These are phyloP conservation scores for Deroplatys truncata DNA, from an alignment of 2,888 invertebrate species.

Conservation along the genomic window DNA sequence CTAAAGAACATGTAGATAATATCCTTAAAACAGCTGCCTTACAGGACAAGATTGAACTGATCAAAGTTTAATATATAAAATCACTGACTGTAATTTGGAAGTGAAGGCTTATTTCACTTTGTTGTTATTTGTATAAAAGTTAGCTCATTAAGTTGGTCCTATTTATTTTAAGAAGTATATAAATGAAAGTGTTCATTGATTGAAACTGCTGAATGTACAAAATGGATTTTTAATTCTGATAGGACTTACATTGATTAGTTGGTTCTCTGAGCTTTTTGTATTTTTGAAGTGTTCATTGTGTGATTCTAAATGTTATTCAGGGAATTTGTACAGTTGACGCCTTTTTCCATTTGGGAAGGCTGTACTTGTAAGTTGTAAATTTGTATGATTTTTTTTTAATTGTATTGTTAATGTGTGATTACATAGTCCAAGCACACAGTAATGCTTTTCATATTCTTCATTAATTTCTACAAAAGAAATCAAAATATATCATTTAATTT, in stretches of 20 bases:
- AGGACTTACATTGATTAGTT: not conserved
- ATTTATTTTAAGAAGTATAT: not conserved
- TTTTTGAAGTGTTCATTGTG: too few species aligned
- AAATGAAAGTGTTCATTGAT: not conserved
- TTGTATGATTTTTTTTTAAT: not conserved
- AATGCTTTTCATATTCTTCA: too few species aligned
- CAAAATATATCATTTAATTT: too few species aligned
- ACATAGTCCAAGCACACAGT: too few species aligned
- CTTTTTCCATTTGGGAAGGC: not conserved
- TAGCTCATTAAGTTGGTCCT: not conserved
- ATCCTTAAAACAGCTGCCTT: not conserved
- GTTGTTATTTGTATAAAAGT: not conserved
- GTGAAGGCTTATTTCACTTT: not conserved
- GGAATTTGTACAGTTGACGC: not conserved
- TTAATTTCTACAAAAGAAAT: too few species aligned
- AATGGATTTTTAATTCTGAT: not conserved
- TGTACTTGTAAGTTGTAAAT: not conserved
- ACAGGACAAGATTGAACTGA: not conserved
- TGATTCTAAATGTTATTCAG: too few species aligned
- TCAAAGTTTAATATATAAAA: not conserved
- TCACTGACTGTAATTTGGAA: not conserved
- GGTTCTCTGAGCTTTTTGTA: too few species aligned
- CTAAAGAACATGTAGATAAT: conserved; percentile 34
- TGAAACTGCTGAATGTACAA: not conserved
- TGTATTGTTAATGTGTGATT: too few species aligned